Evolutionary conservation across 2,113 vertebrate genomes (phyloP), one percentile per base, ranked within the genome.

Genomic region (Pachycephala philippinensis): DNA sequence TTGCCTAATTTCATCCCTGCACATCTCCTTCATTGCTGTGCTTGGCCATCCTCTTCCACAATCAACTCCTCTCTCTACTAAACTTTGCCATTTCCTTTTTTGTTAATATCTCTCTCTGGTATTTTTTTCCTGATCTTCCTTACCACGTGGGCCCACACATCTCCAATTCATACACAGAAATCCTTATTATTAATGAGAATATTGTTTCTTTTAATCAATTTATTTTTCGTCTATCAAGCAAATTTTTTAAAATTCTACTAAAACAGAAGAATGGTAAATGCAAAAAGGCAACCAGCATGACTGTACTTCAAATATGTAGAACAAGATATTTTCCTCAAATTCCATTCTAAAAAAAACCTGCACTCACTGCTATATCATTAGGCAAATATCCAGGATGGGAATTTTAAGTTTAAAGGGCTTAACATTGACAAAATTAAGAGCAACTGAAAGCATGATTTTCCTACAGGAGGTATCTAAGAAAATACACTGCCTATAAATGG

Each of bases 101-200:
- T 35, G 4, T 5, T 39, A 37, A 15, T 70, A 9, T 37, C 5
- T 3, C 3, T 52, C 11, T 72, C 10, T 35, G 1, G 3, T 42
- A 0, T 45, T 69, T 87, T 59, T 65, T 33, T 24, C 22, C 33
- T 75, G 13, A 22, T 93, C 24, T 85, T 66, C 11, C 10, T 5
- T 39, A 16, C 14, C 7, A 50, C 20, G 40, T 0, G 0, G 44
- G 3, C 8, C 17, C 11, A 31, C 5, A 13, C 2, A 37, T 44
- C 20, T 77, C 18, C 53, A 65, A 27, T 7, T 45, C 7, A 9
- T 50, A 18, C 59, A 42, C 7, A n/a, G 10, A 83, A 75, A 59
- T 59, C 9, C 47, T 2, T 59, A 13, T 26, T n/a, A 23, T 24
- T 42, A 50, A 7, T 33, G 1, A 47, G 6, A 66, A 22, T 28